Conservation (phyloP, 2,888 invertebrate genomes). For the Psococerastis gibbosa region DNA sequence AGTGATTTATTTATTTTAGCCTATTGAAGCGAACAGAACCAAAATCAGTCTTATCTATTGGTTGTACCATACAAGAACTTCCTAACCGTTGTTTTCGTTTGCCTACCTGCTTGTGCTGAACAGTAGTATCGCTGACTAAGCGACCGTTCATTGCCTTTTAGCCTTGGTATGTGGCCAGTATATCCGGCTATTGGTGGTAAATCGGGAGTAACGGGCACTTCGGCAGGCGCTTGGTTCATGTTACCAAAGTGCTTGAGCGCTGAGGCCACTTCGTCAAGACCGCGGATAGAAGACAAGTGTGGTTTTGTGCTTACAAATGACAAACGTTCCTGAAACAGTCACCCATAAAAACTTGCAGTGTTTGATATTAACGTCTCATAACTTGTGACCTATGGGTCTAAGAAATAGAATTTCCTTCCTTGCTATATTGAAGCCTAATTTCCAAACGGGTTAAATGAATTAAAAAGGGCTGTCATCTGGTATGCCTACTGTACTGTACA, state of each 20-base stretch:
- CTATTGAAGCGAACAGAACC: no score
- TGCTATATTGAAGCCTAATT: no score
- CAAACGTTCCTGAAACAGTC: constrained; percentile 24
- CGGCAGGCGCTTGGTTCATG: constrained; percentile 32
- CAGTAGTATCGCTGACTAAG: constrained; percentile 47
- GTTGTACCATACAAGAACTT: no score
- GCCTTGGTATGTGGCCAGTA: constrained; percentile 50
- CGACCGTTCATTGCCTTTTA: constrained; percentile 44
- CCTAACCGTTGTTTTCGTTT: neutral
- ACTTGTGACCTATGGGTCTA: no score
- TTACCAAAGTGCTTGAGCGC: constrained; percentile 32
- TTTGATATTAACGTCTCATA: no score
- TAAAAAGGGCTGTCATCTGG: no score
- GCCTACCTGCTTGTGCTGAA: constrained; percentile 28
- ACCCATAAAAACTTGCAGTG: no score
- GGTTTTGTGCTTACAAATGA: constrained; percentile 35
- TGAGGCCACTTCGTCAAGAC: constrained; percentile 33
- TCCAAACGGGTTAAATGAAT: no score
- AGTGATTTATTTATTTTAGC: no score
- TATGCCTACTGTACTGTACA: no score
- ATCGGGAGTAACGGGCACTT: constrained; percentile 33
- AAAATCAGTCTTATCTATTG: no score
- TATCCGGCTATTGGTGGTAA: constrained; percentile 53
- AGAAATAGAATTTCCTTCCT: no score
- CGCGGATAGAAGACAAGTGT: constrained; percentile 35